Evolutionary conservation across 2,888 invertebrate genomes (phyloP).

Genomic region (Tiliacea citrago): DNA sequence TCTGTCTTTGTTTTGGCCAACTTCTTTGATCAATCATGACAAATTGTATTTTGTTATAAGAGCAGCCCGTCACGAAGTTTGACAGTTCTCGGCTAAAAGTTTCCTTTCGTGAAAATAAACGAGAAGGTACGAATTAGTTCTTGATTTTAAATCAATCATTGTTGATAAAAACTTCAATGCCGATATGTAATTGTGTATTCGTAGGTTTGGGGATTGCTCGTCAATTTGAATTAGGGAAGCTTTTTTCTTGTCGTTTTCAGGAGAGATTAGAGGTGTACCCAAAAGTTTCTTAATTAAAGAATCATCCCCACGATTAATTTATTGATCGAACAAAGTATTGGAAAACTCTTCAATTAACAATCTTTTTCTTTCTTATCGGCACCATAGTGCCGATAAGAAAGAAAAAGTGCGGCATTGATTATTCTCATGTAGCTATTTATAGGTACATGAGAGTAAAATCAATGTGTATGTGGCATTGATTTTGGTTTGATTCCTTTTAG

Average conservation of each 20-base stretch:
- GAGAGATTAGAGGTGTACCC: constrained; percentile 5
- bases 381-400: too few species aligned
- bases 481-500: too few species aligned
- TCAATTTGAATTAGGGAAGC: constrained; percentile 29
- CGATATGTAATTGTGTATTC: constrained; percentile 13
- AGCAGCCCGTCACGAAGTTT: constrained; percentile 82
- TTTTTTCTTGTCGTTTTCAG: constrained; percentile 12
- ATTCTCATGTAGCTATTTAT: too few species aligned
- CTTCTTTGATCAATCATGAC: constrained; percentile 89
- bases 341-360: constrained; percentile 23
- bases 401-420: too few species aligned
- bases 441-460: too few species aligned
- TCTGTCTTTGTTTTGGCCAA: constrained; percentile 81
- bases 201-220: neutral
- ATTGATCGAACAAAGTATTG: constrained; percentile 34
- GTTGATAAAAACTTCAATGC: constrained; percentile 23
- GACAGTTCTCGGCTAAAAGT: constrained; percentile 82
- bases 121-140: constrained; percentile 81
- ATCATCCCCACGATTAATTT: constrained; percentile 36
- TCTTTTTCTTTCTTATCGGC: neutral
- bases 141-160: constrained; percentile 66
- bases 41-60: constrained; percentile 88
- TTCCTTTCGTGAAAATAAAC: constrained; percentile 78
- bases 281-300: constrained; percentile 48
- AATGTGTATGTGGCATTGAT: too few species aligned